A percentile compares a stretch with the other conserved stretches of the same genome.
Evolutionary conservation across 2,888 invertebrate species (phyloP).

Genomic region (Nymphalis polychloros): DNA sequence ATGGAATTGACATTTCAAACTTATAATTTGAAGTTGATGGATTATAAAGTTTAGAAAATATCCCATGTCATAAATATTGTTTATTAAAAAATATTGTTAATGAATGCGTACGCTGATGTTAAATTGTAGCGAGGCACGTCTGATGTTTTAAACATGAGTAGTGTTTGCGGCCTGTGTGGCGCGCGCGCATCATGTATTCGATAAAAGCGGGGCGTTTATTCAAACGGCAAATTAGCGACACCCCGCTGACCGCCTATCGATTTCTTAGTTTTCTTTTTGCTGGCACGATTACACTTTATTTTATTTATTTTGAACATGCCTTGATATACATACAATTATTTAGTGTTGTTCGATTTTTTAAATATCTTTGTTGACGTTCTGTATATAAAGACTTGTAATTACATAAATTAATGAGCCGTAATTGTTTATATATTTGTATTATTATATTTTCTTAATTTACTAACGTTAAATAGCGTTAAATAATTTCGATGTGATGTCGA

Average conservation of each 20-base stretch:
- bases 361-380: no score
- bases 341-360: background rate
- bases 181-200: conserved; percentile 16
- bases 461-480: no score
- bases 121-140: background rate
- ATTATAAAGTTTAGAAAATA: background rate
- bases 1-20: no score
- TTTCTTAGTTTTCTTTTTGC: conserved; percentile 13
- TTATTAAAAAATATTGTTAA: background rate
- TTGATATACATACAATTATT: background rate
- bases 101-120: background rate
- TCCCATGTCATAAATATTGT: background rate
- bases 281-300: background rate
- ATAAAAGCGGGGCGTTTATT: conserved; percentile 17
- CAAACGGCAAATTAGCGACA: conserved; percentile 24
- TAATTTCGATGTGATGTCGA: no score
- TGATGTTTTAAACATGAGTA: conserved; percentile 1
- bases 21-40: background rate
- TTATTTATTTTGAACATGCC: conserved; percentile 6
- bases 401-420: background rate
- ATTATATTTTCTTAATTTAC: no score
- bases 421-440: no score
- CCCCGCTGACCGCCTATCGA: conserved; percentile 16
- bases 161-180: conserved; percentile 16
- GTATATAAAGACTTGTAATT: background rate